Evolutionary conservation across 1,140 invertebrate genomes (phyloP).

Genomic region (Hypothenemus hampei): DNA sequence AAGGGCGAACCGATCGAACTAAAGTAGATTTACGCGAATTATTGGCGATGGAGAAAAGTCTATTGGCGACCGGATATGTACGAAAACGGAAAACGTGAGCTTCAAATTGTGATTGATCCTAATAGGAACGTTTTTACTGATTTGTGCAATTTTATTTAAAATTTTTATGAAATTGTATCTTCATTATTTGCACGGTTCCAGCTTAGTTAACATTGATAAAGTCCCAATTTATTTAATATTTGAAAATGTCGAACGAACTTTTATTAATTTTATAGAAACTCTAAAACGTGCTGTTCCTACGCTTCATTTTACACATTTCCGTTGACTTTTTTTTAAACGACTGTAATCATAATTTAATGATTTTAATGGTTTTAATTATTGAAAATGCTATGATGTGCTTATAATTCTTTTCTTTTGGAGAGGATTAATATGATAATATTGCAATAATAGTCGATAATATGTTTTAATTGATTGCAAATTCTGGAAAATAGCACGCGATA

Average conservation of each 20-base stretch:
- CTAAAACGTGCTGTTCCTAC: no score
- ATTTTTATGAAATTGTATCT: not conserved
- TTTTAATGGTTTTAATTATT: no score
- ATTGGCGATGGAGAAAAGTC: conserved; percentile 19
- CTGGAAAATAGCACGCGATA: no score
- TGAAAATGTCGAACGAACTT: not conserved
- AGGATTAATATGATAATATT: no score
- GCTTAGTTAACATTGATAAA: not conserved
- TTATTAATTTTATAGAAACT: not conserved
- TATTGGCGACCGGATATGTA: conserved; percentile 6
- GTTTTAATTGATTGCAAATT: no score
- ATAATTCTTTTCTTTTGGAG: no score
- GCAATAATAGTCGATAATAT: no score
- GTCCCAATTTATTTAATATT: not conserved
- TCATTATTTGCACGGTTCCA: not conserved
- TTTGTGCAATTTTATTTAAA: not conserved
- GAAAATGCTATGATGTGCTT: no score
- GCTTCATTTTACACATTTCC: no score
- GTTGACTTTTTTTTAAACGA: no score
- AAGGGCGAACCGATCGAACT: conserved; percentile 15
- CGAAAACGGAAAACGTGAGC: not conserved
- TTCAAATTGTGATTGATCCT: not conserved
- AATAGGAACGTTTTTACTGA: no score
- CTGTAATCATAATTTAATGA: no score
- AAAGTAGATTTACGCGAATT: conserved; percentile 25